phyloP scores from a whole-genome alignment of 1,140 invertebrate species.

The Ips typographus region DNA sequence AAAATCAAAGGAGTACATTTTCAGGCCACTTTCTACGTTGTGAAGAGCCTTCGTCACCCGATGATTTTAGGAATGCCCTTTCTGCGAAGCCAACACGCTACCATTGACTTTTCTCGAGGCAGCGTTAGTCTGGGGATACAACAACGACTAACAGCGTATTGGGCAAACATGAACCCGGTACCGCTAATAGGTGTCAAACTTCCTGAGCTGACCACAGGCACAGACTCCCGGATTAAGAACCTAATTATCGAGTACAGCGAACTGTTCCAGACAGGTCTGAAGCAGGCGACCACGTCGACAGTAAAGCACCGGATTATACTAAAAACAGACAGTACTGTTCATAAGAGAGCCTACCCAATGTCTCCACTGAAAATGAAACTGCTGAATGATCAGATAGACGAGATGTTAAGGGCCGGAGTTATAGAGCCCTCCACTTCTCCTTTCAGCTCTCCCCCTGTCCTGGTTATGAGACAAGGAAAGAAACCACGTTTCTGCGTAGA shows the following conservation, averaged over 20 bases:
- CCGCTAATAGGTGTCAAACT: not conserved
- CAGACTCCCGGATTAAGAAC: not conserved
- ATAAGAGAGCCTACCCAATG: not conserved
- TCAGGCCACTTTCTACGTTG: not conserved
- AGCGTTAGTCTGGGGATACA: not conserved
- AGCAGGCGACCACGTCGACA: slow-evolving; percentile 1
- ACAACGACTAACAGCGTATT: not conserved
- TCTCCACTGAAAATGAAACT: slow-evolving; percentile 5
- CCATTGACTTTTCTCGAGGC: not conserved
- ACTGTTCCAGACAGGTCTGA: not conserved
- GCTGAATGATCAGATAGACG: slow-evolving; percentile 20
- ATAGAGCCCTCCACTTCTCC: slow-evolving; percentile 13
- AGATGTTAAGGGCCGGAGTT: slow-evolving; percentile 27
- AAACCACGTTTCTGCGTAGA: slow-evolving; percentile 41
- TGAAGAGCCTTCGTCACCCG: not conserved
- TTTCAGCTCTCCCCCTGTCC: slow-evolving; percentile 26
- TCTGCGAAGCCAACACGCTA: not conserved
- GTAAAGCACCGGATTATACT: not conserved
- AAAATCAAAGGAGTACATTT: not conserved
- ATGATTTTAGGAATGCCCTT: not conserved
- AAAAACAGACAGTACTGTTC: not conserved
- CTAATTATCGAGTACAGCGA: not conserved
- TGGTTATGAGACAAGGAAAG: slow-evolving; percentile 36
- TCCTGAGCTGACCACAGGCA: not conserved
- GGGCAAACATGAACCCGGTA: not conserved